Evolutionary conservation across 2,797 vertebrate species (phyloP).

Genomic region (Okamejei kenojei): DNA sequence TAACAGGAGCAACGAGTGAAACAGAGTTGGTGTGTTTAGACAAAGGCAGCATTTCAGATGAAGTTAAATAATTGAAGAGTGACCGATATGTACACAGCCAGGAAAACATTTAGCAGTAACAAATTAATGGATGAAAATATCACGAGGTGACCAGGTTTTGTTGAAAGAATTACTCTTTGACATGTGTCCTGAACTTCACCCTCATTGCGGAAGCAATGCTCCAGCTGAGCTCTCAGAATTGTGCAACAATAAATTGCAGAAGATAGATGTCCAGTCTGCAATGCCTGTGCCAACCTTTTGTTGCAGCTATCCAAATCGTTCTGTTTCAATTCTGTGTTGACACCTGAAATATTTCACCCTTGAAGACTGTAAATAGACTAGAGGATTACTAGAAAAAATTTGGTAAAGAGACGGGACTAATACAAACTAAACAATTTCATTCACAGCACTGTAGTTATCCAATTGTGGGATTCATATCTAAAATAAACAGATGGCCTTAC

Average conservation of each 20-base stretch:
- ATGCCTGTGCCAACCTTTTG: background rate
- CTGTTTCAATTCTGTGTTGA: background rate
- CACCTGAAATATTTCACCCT: background rate
- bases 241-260: background rate
- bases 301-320: background rate
- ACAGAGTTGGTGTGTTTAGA: no score
- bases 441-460: background rate
- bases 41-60: no score
- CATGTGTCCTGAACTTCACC: background rate
- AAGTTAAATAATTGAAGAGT: no score
- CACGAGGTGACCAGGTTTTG: background rate
- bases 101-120: no score
- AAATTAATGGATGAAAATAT: no score
- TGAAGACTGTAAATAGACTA: no score
- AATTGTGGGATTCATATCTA: background rate
- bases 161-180: background rate
- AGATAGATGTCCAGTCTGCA: background rate
- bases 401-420: background rate
- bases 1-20: no score
- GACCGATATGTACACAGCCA: no score
- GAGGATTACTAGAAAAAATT: no score
- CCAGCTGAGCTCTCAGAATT: no score
- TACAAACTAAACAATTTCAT: background rate
- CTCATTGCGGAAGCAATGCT: background rate
- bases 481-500: constrained; percentile 22